A percentile compares a stretch with the other conserved stretches of the same genome.
Conservation (phyloP, 2,113 vertebrate genomes). For the Thryonomys swinderianus region DNA sequence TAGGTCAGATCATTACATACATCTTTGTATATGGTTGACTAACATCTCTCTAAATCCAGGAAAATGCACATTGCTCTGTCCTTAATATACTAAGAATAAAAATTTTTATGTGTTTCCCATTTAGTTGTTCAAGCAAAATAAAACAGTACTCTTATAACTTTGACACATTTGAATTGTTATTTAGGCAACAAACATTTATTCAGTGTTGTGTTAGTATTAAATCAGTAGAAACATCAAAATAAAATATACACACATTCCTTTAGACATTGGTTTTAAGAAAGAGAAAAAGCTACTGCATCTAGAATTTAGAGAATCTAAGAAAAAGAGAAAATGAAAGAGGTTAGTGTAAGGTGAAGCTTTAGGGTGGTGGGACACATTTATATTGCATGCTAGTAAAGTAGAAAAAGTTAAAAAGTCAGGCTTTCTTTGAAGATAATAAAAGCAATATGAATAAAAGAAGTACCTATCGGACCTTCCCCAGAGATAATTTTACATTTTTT, state of each 20-base stretch:
- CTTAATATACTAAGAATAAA: not conserved
- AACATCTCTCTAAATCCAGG: slow-evolving; percentile 9
- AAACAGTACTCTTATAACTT: not conserved
- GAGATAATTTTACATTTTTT: not conserved
- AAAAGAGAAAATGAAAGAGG: not conserved
- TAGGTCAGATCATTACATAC: not conserved
- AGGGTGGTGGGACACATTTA: not conserved
- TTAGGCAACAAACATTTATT: not conserved
- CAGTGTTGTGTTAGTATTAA: not conserved
- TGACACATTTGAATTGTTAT: slow-evolving; percentile 32
- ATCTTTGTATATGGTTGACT: not conserved
- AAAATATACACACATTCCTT: not conserved
- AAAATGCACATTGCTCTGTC: not conserved
- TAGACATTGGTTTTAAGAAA: slow-evolving; percentile 7
- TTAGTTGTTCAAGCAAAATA: slow-evolving; percentile 21
- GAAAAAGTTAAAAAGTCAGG: not conserved
- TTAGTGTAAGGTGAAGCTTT: not conserved
- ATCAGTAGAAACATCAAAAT: slow-evolving; percentile 30
- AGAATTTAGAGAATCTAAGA: not conserved
- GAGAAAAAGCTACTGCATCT: not conserved
- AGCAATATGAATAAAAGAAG: not conserved
- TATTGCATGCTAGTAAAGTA: not conserved
- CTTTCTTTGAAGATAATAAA: slow-evolving; percentile 43
- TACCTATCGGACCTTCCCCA: not conserved
- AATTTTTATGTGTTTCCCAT: not conserved